phyloP scores from a whole-genome alignment of 2,888 invertebrate species.

The Rhingia campestris region DNA sequence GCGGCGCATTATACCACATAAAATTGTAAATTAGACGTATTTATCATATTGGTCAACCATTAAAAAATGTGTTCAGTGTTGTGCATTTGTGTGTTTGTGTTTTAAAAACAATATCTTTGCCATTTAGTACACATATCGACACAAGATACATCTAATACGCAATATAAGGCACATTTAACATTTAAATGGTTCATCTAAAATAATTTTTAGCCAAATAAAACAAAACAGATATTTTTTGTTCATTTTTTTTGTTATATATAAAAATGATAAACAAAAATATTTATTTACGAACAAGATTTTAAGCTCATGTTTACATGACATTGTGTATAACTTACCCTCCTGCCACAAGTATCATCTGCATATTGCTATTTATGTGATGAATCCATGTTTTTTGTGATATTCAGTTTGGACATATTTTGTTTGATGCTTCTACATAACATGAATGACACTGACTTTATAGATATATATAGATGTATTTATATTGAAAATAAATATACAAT shows the following conservation, averaged over 20 bases:
- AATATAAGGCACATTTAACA: constrained; percentile 44
- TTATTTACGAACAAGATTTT: constrained; percentile 15
- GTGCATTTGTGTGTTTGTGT: constrained; percentile 5
- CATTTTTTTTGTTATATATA: not conserved
- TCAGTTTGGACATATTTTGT: constrained; percentile 61
- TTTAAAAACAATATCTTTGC: constrained; percentile 20
- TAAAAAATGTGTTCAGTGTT: constrained; percentile 14
- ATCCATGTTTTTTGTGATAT: constrained; percentile 72
- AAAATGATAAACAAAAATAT: constrained; percentile 13
- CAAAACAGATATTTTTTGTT: not conserved
- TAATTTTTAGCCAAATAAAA: constrained; percentile 12
- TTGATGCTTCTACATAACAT: constrained; percentile 71
- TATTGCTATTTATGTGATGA: constrained; percentile 75
- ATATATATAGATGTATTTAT: constrained; percentile 62
- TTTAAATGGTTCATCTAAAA: constrained; percentile 7
- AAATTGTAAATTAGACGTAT: no score
- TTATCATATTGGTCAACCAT: not conserved
- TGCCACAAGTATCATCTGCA: constrained; percentile 83
- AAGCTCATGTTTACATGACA: constrained; percentile 48
- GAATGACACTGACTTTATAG: constrained; percentile 73
- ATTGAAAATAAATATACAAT: constrained; percentile 67
- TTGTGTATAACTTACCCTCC: constrained; percentile 81
- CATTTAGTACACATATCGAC: constrained; percentile 26
- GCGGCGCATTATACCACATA: no score
- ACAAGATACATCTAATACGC: constrained; percentile 40